Base-by-base conservation (phyloP, 2,888 invertebrate genomes). In the Keiferia lycopersicella region DNA sequence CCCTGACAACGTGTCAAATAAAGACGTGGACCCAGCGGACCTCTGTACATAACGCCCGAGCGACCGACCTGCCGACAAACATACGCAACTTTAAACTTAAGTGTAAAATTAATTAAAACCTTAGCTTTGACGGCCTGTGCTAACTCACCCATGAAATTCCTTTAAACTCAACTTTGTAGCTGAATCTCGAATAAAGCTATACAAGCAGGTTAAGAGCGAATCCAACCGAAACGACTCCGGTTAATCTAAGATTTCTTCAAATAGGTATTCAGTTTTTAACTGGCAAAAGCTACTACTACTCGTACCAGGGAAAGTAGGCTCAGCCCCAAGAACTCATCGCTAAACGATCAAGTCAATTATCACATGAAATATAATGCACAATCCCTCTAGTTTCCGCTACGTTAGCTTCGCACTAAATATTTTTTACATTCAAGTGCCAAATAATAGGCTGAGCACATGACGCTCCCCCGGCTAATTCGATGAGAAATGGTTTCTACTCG, bases 1-100 rank as follows among this genome's bases (percentile, higher is more conserved):
- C 78, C 83, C 82, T 78, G 82, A 84, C 78, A 76, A 80, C 83
- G 87, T 85, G 86, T 84, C 82, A 84, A 83, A 85, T 81, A 84
- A 81, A 83, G 86, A 83, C 69, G 71, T 66, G 62, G 65, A 68
- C 68, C n/a, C 45, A 14, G 70, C 75, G 75, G 72, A 77, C 80
- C 81, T 83, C 75, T 80, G 76, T 79, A 82, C 81, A 81, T 83
- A 82, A 75, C 72, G 78, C 58, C 58, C 39, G 48, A 22, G 41
- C 48, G 39, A n/a, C 45, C 45, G 45, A 45, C 34, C 60, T n/a
- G 18, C 20, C 20, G 2, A 60, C 58, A 63, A 63, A 66, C 64
- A 66, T 58, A 58, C 64, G 66, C 68, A 67, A 66, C 69, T 69
- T 63, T 61, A 67, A 71, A 67, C 65, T 69, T n/a, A 62, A 65